These are phyloP conservation scores for Garra rufa DNA, from an alignment of 2,113 vertebrate genomes.

Conservation along the genomic window DNA sequence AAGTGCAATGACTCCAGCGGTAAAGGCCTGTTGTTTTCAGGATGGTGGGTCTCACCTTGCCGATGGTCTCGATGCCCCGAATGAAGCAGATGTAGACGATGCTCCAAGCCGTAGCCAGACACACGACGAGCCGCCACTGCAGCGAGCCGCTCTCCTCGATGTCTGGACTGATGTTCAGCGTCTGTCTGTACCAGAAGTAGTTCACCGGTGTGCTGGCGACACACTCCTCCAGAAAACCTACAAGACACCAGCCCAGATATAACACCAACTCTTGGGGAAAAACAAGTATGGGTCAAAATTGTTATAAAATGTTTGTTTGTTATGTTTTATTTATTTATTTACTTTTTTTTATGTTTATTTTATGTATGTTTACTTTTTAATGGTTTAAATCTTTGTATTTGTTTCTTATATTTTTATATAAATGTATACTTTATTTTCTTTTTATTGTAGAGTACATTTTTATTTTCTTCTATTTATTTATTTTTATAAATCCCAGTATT, in stretches of 20 bases:
- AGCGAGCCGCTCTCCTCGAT: constrained; percentile 72
- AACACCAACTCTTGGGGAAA: neutral
- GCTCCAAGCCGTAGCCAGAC: constrained; percentile 81
- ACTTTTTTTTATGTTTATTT: too few species aligned
- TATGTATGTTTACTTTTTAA: too few species aligned
- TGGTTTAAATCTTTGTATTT: too few species aligned
- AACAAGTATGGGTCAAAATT: too few species aligned
- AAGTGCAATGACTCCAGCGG: too few species aligned
- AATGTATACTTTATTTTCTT: too few species aligned
- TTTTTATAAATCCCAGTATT: neutral
- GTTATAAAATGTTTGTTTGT: too few species aligned
- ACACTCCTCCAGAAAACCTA: constrained; percentile 83
- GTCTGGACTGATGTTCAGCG: constrained; percentile 83
- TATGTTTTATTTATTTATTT: too few species aligned
- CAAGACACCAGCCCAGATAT: neutral
- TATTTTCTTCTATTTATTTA: neutral
- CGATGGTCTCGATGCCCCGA: constrained; percentile 85
- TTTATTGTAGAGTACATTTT: too few species aligned
- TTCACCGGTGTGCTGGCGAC: constrained; percentile 80
- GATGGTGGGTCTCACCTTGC: constrained; percentile 80
- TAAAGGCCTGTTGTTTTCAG: too few species aligned
- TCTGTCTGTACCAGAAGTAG: constrained; percentile 93
- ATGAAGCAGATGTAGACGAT: constrained; percentile 86
- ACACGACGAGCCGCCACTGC: constrained; percentile 85
- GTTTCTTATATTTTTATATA: neutral